These are phyloP conservation scores for Hyperoodon ampullatus DNA, from an alignment of 2,113 vertebrate genomes.

Conservation along the genomic window DNA sequence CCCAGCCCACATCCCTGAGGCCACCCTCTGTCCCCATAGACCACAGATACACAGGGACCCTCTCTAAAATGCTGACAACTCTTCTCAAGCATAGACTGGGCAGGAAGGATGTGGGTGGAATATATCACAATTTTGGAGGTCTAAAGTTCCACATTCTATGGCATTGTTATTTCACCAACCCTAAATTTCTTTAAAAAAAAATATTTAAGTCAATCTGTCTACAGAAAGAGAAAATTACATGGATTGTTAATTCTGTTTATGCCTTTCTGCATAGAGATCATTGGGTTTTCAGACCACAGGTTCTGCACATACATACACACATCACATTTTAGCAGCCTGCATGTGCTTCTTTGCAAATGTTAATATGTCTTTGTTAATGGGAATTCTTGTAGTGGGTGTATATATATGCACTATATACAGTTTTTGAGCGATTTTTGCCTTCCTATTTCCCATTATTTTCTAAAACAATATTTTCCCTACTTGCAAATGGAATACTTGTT, in stretches of 20 bases:
- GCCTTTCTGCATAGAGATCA: constrained; percentile 68
- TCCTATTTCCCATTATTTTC: constrained; percentile 27
- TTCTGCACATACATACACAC: neutral
- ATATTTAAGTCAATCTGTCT: neutral
- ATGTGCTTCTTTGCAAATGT: constrained; percentile 37
- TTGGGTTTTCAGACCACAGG: constrained; percentile 57
- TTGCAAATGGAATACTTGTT: constrained; percentile 17
- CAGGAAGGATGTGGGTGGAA: neutral
- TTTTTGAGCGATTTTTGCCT: neutral
- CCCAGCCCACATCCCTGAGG: neutral
- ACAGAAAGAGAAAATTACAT: constrained; percentile 58
- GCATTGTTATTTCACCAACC: constrained; percentile 7
- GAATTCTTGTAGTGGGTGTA: neutral
- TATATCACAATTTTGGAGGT: neutral
- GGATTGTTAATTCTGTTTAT: constrained; percentile 67
- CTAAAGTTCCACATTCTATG: neutral
- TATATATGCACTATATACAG: neutral
- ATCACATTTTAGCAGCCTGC: constrained; percentile 42
- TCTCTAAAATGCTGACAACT: neutral
- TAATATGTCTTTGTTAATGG: constrained; percentile 56
- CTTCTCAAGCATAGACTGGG: neutral
- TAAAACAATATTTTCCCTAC: constrained; percentile 51
- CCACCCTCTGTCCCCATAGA: neutral
- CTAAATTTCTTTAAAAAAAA: constrained; percentile 51
- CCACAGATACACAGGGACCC: neutral